phyloP scores from a whole-genome alignment of 2,888 invertebrate species.

The Neuroscelio doddi region DNA sequence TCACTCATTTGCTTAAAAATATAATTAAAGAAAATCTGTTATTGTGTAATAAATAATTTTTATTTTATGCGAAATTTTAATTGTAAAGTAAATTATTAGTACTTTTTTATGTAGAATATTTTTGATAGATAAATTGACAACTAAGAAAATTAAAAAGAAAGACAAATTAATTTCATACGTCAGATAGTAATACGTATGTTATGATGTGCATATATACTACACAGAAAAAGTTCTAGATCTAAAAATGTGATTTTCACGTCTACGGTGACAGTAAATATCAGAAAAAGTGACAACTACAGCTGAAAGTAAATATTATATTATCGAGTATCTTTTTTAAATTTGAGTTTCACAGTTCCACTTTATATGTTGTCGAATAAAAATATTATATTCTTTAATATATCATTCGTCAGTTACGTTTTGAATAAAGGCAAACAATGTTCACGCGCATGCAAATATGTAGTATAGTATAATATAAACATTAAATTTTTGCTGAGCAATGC shows the following conservation, averaged over 20 bases:
- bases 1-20: no score
- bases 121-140: background rate
- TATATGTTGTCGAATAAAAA: background rate
- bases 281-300: slow-evolving; percentile 31
- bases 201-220: slow-evolving; percentile 30
- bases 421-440: slow-evolving; percentile 39
- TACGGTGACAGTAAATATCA: slow-evolving; percentile 34
- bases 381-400: background rate
- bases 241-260: slow-evolving; percentile 33
- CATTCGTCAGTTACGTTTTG: slow-evolving; percentile 22
- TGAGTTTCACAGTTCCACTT: slow-evolving; percentile 6
- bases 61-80: no score
- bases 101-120: background rate
- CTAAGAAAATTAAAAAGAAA: background rate
- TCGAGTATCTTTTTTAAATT: background rate
- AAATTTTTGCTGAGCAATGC: slow-evolving; percentile 43
- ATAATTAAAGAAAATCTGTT: no score
- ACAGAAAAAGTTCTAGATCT: slow-evolving; percentile 33
- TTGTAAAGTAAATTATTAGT: no score
- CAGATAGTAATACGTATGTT: slow-evolving; percentile 9
- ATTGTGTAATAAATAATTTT: no score
- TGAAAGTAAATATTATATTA: slow-evolving; percentile 23
- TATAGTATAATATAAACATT: slow-evolving; percentile 39
- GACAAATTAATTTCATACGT: no score
- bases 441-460: slow-evolving; percentile 42